Evolutionary conservation across 2,113 vertebrate species (phyloP), one percentile per base, ranked within the genome.

Genomic region (Malaclemys terrapin): DNA sequence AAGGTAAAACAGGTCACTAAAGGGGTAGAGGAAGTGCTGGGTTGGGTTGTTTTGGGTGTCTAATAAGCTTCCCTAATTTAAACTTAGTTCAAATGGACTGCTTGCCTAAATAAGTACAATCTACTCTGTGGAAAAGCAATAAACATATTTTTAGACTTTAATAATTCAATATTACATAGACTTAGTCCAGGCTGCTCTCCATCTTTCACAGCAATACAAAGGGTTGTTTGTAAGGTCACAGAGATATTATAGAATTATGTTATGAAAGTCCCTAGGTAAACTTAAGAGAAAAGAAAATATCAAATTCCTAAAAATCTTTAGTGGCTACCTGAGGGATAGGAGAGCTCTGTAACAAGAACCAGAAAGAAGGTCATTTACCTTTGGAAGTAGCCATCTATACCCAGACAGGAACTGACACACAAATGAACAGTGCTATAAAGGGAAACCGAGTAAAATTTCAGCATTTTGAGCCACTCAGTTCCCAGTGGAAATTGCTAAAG

Each of bases 361-460:
- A 52, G 2, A 80, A 96, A 91, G 54, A 82, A 86, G 47, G 86
- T 89, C 49, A 56, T 19, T 69, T 82, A 62, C 6, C 31, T 92
- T 94, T 88, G 90, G 84, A 91, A 95, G 53, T 1, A 89, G 38
- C 38, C 69, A 78, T 31, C 75, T 90, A 89, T 3, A 80, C 1
- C 6, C 47, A 94, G 86, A 49, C 89, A 89, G 72, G 89, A 94
- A 86, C 45, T 42, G 49, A 80, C 47, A 52, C 85, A 93, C 75
- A 57, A 82, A 38, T 29, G 11, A n/a, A 22, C 31, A n/a, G 2
- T 20, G 52, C 45, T 45, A 78, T 25, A 42, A 90, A 89, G 65
- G 92, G 91, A 94, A 80, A 83, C 5, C 13, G 85, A 75, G 52
- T 92, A 82, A 91, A 93, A 95, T 96, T 98, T 95, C 79, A 94